A percentile compares a stretch with the other conserved stretches of the same genome.
phyloP scores from a whole-genome alignment of 2,113 vertebrate genomes.

The Odontesthes bonariensis region DNA sequence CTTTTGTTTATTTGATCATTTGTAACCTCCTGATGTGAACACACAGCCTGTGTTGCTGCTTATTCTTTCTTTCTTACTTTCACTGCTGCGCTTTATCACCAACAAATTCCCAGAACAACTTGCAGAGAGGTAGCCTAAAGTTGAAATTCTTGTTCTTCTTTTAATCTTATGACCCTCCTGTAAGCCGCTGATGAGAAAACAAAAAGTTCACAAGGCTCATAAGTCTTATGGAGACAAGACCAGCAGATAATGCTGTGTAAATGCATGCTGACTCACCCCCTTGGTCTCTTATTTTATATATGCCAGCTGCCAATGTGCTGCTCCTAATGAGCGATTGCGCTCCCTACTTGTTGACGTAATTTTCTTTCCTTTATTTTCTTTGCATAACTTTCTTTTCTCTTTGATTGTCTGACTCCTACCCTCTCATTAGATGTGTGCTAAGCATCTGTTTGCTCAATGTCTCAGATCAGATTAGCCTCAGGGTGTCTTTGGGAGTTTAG shows the following conservation, averaged over 20 bases:
- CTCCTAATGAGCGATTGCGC: constrained; percentile 52
- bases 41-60: constrained; percentile 14
- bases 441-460: constrained; percentile 10
- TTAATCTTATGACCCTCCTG: constrained; percentile 56
- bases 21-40: constrained; percentile 14
- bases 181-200: constrained; percentile 54
- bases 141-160: constrained; percentile 44
- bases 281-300: constrained; percentile 22
- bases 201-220: constrained; percentile 59
- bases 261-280: constrained; percentile 67
- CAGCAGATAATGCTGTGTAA: constrained; percentile 67
- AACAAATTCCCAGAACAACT: constrained; percentile 35
- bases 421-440: not conserved
- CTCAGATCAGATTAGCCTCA: constrained; percentile 7
- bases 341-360: constrained; percentile 28
- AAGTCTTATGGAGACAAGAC: constrained; percentile 58
- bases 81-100: constrained; percentile 20
- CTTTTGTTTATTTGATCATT: constrained; percentile 41
- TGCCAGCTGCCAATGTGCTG: constrained; percentile 12
- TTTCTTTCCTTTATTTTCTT: not conserved
- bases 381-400: constrained; percentile 18
- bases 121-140: constrained; percentile 49
- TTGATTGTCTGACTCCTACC: constrained; percentile 30
- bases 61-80: constrained; percentile 49
- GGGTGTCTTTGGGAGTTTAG: constrained; percentile 1